Evolutionary conservation across 2,888 invertebrate genomes (phyloP).

Genomic region (Scaptomyza reducta): DNA sequence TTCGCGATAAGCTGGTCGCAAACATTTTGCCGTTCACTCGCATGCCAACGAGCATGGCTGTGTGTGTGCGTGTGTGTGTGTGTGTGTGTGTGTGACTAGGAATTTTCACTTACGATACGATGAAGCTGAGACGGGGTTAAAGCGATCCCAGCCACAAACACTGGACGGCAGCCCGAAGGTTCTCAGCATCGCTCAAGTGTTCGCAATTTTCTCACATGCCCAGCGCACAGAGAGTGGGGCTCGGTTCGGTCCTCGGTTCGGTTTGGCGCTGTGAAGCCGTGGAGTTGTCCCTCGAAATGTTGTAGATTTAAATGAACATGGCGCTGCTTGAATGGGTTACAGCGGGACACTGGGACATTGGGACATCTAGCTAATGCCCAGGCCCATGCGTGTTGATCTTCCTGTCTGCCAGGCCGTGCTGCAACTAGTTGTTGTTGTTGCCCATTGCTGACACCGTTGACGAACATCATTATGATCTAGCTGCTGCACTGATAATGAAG

Average conservation of each 20-base stretch:
- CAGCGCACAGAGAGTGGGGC: not conserved
- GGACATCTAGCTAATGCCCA: slow-evolving; percentile 48
- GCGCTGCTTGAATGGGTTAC: slow-evolving; percentile 59
- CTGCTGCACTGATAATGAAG: slow-evolving; percentile 62
- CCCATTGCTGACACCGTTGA: slow-evolving; percentile 80
- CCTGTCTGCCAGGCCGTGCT: slow-evolving; percentile 38
- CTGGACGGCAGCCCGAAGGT: slow-evolving; percentile 52
- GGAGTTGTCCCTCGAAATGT: slow-evolving; percentile 81
- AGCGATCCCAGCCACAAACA: slow-evolving; percentile 19
- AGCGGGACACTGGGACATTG: slow-evolving; percentile 5
- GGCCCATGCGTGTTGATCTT: slow-evolving; percentile 73
- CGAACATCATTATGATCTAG: slow-evolving; percentile 70
- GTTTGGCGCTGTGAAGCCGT: no score
- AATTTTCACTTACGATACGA: slow-evolving; percentile 63
- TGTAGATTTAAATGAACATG: slow-evolving; percentile 82
- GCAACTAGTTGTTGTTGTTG: slow-evolving; percentile 45
- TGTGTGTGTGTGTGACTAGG: slow-evolving; percentile 41
- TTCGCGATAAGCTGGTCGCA: slow-evolving; percentile 72
- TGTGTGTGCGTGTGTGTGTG: not conserved
- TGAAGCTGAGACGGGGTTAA: slow-evolving; percentile 14
- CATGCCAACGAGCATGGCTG: slow-evolving; percentile 28
- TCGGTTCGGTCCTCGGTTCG: slow-evolving; percentile 37
- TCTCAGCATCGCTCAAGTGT: slow-evolving; percentile 63
- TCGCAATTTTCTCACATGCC: slow-evolving; percentile 79
- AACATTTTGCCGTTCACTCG: slow-evolving; percentile 31